A percentile compares a stretch with the other conserved stretches of the same genome.
Conservation (phyloP, 2,797 vertebrate genomes). For the Knipowitschia caucasica region DNA sequence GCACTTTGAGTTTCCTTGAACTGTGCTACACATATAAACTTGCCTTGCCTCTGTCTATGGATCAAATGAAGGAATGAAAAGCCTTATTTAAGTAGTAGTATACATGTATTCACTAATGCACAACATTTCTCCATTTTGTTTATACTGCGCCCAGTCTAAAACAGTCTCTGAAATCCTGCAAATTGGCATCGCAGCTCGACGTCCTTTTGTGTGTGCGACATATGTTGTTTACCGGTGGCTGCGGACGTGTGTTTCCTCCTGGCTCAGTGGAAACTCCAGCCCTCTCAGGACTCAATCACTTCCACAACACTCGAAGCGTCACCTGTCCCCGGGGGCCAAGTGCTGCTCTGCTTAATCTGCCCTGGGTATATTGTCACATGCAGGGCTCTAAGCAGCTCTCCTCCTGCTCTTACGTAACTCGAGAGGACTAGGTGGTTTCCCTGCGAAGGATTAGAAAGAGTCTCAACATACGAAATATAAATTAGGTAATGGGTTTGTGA, state of each 20-base stretch:
- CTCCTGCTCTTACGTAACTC: constrained; percentile 59
- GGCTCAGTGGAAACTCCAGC: constrained; percentile 14
- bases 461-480: constrained; percentile 22
- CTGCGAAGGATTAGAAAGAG: constrained; percentile 47
- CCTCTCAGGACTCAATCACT: constrained; percentile 22
- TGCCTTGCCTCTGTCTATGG: no score
- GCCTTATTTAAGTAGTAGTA: no score
- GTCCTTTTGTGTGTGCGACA: neutral
- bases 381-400: constrained; percentile 44
- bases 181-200: neutral
- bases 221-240: constrained; percentile 3
- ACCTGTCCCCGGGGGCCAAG: constrained; percentile 16
- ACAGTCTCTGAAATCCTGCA: neutral
- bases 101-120: no score
- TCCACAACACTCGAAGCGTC: constrained; percentile 22
- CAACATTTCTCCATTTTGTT: no score
- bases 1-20: no score
- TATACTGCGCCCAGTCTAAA: no score
- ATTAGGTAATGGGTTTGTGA: constrained; percentile 14
- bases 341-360: constrained; percentile 45
- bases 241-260: neutral
- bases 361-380: constrained; percentile 32
- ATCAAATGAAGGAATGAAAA: no score
- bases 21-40: no score
- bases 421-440: constrained; percentile 56